A percentile compares a stretch with the other conserved stretches of the same genome.
phyloP scores from a whole-genome alignment of 1,140 invertebrate genomes.

The Pachypsylla venusta region DNA sequence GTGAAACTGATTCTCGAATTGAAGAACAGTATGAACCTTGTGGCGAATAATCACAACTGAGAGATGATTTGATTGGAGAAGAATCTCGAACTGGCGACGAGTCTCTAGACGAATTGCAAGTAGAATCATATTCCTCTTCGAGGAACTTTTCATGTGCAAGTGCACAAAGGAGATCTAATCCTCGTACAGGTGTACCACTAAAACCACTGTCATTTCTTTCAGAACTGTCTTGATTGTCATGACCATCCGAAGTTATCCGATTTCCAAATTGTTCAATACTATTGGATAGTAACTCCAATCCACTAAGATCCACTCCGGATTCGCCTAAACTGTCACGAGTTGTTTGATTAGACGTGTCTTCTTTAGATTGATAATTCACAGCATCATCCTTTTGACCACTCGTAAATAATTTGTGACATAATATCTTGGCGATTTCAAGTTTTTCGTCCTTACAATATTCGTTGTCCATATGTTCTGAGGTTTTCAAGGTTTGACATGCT shows the following conservation, averaged over 20 bases:
- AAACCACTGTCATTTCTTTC: neutral
- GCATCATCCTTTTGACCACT: neutral
- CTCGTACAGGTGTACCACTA: slow-evolving; percentile 34
- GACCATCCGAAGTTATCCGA: neutral
- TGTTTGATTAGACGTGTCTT: neutral
- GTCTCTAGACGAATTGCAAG: no score
- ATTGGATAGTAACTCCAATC: slow-evolving; percentile 62
- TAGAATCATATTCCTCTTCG: slow-evolving; percentile 45
- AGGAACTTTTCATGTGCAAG: slow-evolving; percentile 68
- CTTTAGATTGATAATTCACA: neutral
- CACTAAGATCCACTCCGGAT: slow-evolving; percentile 45
- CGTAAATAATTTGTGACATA: neutral
- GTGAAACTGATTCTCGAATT: no score
- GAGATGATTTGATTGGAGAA: no score
- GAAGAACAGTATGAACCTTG: no score
- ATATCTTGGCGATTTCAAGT: neutral
- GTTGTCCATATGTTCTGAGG: no score
- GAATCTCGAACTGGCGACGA: neutral
- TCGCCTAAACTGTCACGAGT: neutral
- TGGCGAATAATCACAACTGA: no score
- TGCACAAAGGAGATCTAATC: slow-evolving; percentile 64
- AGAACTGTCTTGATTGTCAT: neutral
- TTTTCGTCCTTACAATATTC: neutral
- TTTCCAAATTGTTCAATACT: slow-evolving; percentile 46
- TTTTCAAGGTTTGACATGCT: no score